These are phyloP conservation scores for Nematostella vectensis DNA, from an alignment of 92 coral and sea anemone genomes.

Conservation along the genomic window DNA sequence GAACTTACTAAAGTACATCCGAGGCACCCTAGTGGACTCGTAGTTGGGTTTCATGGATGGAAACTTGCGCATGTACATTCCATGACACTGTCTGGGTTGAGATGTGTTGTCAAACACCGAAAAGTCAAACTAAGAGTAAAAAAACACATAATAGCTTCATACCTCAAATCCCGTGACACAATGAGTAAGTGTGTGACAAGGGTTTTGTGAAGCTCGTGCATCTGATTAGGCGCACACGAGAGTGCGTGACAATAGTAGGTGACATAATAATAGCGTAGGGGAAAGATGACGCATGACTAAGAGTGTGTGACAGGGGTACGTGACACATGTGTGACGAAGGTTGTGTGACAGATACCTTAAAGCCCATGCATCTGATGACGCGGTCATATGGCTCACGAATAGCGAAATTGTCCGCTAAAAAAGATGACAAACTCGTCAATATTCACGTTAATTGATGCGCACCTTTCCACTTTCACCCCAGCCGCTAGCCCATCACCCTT, in stretches of 20 bases:
- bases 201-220: too few relatives aligned
- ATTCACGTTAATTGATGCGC: too few relatives aligned
- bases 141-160: too few relatives aligned
- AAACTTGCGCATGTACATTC: conserved; percentile 58
- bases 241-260: too few relatives aligned
- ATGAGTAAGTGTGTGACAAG: too few relatives aligned
- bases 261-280: too few relatives aligned
- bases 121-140: conserved; percentile 73
- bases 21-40: conserved; percentile 67
- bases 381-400: conserved; percentile 90
- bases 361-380: conserved; percentile 86
- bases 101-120: conserved; percentile 78
- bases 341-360: conserved; percentile 46
- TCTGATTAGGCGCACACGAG: too few relatives aligned
- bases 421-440: neutral
- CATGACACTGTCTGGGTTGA: conserved; percentile 45
- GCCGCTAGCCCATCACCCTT: neutral
- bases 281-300: too few relatives aligned
- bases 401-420: conserved; percentile 84
- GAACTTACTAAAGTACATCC: conserved; percentile 76
- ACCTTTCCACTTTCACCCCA: neutral
- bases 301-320: too few relatives aligned
- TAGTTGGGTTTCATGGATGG: conserved; percentile 73
- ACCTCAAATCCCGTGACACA: too few relatives aligned
- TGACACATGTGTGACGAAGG: neutral